These are phyloP conservation scores for Formicarius rufipectus DNA, from an alignment of 2,113 vertebrate genomes.

Conservation along the genomic window DNA sequence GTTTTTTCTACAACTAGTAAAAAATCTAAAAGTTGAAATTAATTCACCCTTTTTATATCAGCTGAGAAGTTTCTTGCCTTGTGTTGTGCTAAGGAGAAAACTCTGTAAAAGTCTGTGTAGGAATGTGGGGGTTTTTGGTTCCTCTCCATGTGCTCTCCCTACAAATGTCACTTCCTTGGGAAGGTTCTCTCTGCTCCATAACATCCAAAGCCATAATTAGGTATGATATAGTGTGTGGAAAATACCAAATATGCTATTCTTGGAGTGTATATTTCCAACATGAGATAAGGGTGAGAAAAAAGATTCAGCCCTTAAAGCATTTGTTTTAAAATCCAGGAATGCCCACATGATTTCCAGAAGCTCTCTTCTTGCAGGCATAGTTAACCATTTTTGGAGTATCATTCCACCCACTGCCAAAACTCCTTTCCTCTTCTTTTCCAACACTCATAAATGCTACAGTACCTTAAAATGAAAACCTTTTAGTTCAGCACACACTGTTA, in stretches of 20 bases:
- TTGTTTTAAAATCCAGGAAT: neutral
- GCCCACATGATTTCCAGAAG: neutral
- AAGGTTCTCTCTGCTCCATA: neutral
- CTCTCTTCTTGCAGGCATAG: neutral
- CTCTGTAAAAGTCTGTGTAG: neutral
- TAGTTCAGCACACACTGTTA: neutral
- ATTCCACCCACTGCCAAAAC: neutral
- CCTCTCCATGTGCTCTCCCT: neutral
- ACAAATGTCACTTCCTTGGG: neutral
- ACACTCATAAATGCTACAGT: neutral
- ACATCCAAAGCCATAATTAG: neutral
- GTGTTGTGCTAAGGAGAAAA: neutral
- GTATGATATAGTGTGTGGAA: neutral
- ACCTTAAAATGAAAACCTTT: neutral
- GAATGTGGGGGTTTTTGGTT: neutral
- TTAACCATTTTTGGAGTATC: neutral
- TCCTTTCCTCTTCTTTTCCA: neutral
- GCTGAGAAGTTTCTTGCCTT: neutral
- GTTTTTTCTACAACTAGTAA: neutral
- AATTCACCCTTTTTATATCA: neutral
- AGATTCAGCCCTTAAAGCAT: neutral
- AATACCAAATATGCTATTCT: neutral
- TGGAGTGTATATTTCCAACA: neutral
- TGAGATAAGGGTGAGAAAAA: neutral
- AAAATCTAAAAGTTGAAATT: neutral